Base-by-base conservation (phyloP, 2,888 invertebrate genomes). In the Diaperis boleti region DNA sequence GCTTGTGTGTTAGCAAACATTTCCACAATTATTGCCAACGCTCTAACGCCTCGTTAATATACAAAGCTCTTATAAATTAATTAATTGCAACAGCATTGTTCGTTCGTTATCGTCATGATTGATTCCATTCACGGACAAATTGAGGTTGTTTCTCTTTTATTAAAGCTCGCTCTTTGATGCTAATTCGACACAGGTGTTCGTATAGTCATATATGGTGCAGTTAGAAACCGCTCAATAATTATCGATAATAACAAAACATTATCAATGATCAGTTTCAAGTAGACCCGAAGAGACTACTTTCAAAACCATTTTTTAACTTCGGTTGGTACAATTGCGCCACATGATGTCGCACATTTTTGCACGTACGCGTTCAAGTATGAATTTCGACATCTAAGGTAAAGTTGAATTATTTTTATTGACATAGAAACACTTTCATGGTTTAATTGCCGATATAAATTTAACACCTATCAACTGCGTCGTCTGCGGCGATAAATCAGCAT, bases 301-400 rank as follows among this genome's bases (percentile, higher is more conserved):
- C 33, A 26, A 26, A 11, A 22, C 4, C 22, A 33, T 33, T 33
- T 33, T 33, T 41, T 41, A 10, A 10, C n/a, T 33, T 33, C 37
- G 14, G 37, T 14, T 13, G 37, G 17, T 33, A n/a, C 10, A 6
- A 7, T 45, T 14, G 15, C 26, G 26, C 29, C 13, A 45, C 26
- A 11, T 6, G 10, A 31, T n/a, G 8, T 31, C 3, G 26, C 29
- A n/a, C 29, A 26, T 45, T 45, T 7, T 22, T 13, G 26, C 45
- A 45, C 45, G 70, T 69, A 72, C 70, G 65, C 65, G 44, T 37
- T 31, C 39, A 49, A 29, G 13, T 45, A 17, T 17, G 26, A 47
- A 49, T 33, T 33, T 33, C 49, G 18, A 17, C 49, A 49, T 49
- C 35, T 49, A 33, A 49, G 33, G 49, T 49, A 49, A 49, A 49